phyloP scores from a whole-genome alignment of 2,113 vertebrate species.

The Gallinago paraguaiae region DNA sequence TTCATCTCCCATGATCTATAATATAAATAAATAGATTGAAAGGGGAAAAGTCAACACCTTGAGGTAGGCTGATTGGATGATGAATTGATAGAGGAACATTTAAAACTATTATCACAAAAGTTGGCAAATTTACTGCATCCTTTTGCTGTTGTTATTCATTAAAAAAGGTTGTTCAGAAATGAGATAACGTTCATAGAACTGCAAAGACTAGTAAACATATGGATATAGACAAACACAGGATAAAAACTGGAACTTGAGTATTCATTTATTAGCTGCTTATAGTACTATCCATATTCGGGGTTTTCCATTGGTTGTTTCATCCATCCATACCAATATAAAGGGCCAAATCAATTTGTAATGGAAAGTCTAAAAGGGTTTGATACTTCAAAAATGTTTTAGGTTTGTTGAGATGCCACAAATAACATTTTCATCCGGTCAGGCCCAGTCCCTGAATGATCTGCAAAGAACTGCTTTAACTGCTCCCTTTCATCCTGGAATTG shows the following conservation, averaged over 20 bases:
- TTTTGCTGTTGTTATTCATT: neutral
- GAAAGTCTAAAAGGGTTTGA: neutral
- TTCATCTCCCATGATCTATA: neutral
- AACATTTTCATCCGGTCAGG: slow-evolving; percentile 14
- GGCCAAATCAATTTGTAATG: neutral
- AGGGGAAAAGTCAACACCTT: neutral
- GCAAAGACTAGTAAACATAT: neutral
- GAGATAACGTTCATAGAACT: neutral
- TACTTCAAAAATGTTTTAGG: neutral
- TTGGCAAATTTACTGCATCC: neutral
- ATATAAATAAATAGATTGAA: neutral
- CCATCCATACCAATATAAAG: neutral
- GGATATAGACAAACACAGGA: neutral
- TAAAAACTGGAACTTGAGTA: rapidly evolving
- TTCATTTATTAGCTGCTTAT: neutral
- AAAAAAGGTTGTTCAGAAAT: neutral
- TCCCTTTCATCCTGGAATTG: slow-evolving; percentile 38
- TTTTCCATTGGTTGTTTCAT: neutral
- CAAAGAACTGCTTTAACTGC: slow-evolving; percentile 1
- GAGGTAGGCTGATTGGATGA: neutral
- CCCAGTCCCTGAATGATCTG: neutral
- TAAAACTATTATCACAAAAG: neutral
- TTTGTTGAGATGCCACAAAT: slow-evolving; percentile 17
- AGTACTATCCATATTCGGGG: neutral
- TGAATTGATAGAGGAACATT: neutral